Evolutionary conservation across 2,888 invertebrate genomes (phyloP).

Genomic region (Rotaria sp.): DNA sequence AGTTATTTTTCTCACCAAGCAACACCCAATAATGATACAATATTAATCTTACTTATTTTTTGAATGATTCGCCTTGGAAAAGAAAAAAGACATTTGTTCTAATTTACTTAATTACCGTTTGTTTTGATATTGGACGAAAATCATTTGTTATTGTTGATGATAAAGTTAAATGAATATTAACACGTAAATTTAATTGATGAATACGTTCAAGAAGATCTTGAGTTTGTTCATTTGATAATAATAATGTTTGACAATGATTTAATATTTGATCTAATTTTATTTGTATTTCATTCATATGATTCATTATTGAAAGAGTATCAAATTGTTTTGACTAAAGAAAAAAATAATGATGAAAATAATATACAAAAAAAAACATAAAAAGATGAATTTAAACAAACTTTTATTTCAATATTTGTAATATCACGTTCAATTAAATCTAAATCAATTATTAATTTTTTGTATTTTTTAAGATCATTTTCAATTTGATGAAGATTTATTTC

Average conservation of each 20-base stretch:
- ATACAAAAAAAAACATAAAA: not conserved
- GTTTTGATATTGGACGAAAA: no score
- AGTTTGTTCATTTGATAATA: not conserved
- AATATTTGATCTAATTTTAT: not conserved
- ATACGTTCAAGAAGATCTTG: not conserved
- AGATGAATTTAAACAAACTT: not conserved
- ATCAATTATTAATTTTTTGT: not conserved
- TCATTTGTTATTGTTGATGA: not conserved
- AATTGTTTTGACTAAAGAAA: not conserved
- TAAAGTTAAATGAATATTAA: not conserved
- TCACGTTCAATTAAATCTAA: slow-evolving; percentile 5
- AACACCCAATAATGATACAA: no score
- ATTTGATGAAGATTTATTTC: not conserved
- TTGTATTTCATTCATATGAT: not conserved
- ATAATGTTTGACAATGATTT: not conserved
- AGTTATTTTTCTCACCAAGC: no score
- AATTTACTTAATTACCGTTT: no score
- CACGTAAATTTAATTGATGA: not conserved
- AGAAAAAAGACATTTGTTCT: no score
- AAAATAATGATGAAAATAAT: no score
- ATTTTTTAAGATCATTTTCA: not conserved
- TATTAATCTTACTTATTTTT: no score
- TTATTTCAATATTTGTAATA: not conserved
- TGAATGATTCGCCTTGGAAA: no score
- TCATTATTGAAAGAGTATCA: not conserved